Evolutionary conservation across 2,113 vertebrate genomes (phyloP).

Genomic region (Steatornis caripensis): DNA sequence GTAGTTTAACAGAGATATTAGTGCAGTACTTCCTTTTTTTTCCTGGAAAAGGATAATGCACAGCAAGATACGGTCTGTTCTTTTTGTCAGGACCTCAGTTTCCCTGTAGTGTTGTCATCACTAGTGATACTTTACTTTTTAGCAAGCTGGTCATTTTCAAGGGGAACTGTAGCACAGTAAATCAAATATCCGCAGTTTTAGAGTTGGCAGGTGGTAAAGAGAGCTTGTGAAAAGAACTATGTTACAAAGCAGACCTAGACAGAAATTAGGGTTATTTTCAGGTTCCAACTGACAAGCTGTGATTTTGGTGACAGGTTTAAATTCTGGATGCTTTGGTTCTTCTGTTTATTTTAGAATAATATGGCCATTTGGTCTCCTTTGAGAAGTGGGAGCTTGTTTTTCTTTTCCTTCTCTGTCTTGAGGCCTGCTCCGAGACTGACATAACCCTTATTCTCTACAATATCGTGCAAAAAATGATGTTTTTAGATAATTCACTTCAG

Average conservation of each 20-base stretch:
- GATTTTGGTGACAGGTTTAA: not conserved
- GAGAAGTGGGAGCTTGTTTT: not conserved
- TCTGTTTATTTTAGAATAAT: not conserved
- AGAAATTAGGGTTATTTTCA: not conserved
- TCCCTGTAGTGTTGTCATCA: not conserved
- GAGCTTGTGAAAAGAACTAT: not conserved
- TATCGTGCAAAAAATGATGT: not conserved
- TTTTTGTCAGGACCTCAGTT: not conserved
- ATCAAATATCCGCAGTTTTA: not conserved
- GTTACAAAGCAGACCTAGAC: not conserved
- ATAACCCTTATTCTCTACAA: not conserved
- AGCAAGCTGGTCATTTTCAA: not conserved
- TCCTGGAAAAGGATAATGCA: not conserved
- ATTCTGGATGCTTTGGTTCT: not conserved
- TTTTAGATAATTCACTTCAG: not conserved
- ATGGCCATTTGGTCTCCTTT: not conserved
- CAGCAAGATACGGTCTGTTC: not conserved
- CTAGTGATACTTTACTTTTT: not conserved
- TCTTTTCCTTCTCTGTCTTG: not conserved
- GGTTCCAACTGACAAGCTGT: not conserved
- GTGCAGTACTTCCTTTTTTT: not conserved
- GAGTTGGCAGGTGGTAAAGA: not conserved
- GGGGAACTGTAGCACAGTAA: not conserved
- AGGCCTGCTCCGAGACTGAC: not conserved
- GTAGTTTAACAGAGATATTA: not conserved